Conservation (phyloP, 2,113 vertebrate species). For the Mesoclemmys tuberculata region DNA sequence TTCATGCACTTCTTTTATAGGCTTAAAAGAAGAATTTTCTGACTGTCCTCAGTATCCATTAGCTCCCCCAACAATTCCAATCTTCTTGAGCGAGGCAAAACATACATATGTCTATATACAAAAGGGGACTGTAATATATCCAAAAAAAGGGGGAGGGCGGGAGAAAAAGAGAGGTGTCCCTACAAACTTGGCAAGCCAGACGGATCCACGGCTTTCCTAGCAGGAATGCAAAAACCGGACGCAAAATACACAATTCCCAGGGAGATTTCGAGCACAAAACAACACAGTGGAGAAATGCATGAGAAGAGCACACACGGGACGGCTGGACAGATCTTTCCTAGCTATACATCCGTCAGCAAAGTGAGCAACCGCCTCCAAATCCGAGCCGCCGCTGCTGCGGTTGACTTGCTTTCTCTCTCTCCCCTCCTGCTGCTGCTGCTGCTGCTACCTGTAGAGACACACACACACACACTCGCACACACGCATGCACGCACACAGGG, state of each 20-base stretch:
- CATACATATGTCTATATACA: neutral
- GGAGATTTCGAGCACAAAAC: neutral
- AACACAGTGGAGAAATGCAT: neutral
- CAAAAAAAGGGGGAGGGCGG: conserved; percentile 34
- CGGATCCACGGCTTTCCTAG: conserved; percentile 64
- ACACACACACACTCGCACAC: neutral
- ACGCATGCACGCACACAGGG: neutral
- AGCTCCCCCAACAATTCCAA: conserved; percentile 69
- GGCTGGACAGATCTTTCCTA: conserved; percentile 4
- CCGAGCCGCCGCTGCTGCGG: conserved; percentile 39
- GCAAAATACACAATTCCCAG: conserved; percentile 62
- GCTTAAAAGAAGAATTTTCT: conserved; percentile 61
- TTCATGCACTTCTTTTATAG: conserved; percentile 58
- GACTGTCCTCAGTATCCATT: conserved; percentile 68
- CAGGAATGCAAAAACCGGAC: conserved; percentile 27
- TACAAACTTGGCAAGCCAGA: conserved; percentile 79
- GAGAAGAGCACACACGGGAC: conserved; percentile 33
- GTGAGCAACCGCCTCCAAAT: conserved; percentile 49
- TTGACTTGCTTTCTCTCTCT: neutral
- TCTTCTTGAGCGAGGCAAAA: conserved; percentile 32
- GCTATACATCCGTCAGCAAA: conserved; percentile 45
- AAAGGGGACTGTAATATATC: conserved; percentile 37
- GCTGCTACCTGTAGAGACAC: conserved; percentile 71
- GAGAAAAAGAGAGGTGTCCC: conserved; percentile 66
- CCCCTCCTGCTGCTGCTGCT: neutral